Evolutionary conservation across 2,797 vertebrate genomes (phyloP), one percentile per base, ranked within the genome.

Genomic region (Tapera naevia): DNA sequence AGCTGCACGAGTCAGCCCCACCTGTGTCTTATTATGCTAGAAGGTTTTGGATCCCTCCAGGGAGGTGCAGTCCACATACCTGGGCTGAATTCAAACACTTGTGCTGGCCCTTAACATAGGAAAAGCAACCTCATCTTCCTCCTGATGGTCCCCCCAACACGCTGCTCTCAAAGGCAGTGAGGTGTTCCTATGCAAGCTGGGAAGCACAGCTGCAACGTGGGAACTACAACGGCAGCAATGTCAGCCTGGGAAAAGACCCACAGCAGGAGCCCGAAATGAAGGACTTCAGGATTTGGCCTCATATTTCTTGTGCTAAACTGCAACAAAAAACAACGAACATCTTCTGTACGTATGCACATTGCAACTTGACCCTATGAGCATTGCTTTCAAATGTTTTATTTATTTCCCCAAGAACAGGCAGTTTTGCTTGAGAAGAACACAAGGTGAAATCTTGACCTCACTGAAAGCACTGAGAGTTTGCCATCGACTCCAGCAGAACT

Each of bases 381-480:
- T 33, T 13, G 7, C 86, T 84, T 75, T 73, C 80, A 13, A 2
- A 66, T 13, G 76, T 7, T 83, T 92, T 93, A 91, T 94, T 97
- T 92, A 88, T 95, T 76, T 74, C 61, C 62, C 56, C 50, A 9
- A 53, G 89, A 95, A 90, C 37, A 91, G 82, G 84, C 88, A 65
- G 94, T 66, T 79, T 66, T 73, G 75, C 75, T 45, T 22, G 73
- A 81, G 73, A 71, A 48, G 85, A 88, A 90, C 64, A 92, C 73
- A 81, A 94, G 91, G 89, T 86, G 91, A 93, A 92, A 73, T 28
- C 71, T 51, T 81, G 92, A 94, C 93, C 94, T 81, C 32, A 28
- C 80, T 72, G 91, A 45, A 56, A 89, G 85, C 24, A 0, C 43
- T 3, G 69, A 11, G 88, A 53, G 60, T 65, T 71, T 89, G 90